Conservation (phyloP, 2,888 invertebrate species). For the Hartigia nigra region DNA sequence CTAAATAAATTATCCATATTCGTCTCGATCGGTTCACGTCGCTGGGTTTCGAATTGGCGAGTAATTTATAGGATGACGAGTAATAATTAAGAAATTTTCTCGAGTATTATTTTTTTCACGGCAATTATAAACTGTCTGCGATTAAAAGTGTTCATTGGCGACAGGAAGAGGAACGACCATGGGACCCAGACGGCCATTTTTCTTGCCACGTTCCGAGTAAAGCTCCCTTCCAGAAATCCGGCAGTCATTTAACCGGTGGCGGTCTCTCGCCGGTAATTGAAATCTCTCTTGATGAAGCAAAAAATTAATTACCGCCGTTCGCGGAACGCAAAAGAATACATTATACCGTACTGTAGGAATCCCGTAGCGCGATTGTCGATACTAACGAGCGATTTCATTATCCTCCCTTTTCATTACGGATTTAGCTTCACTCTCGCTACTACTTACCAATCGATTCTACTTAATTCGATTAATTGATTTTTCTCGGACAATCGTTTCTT, state of each 20-base stretch:
- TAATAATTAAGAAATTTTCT: not conserved
- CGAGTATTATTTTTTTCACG: too few relatives aligned
- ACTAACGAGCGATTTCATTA: constrained; percentile 1
- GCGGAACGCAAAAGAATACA: constrained; percentile 9
- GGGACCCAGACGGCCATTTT: not conserved
- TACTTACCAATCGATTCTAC: not conserved
- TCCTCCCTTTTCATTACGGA: not conserved
- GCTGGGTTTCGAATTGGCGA: not conserved
- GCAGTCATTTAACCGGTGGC: constrained; percentile 1
- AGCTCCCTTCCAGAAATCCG: constrained; percentile 2
- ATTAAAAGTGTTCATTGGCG: not conserved
- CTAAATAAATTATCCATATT: not conserved
- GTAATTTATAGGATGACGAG: too few relatives aligned
- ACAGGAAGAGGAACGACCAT: not conserved
- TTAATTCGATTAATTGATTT: constrained; percentile 1
- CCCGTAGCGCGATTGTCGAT: not conserved
- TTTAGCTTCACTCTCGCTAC: not conserved
- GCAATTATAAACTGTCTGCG: not conserved
- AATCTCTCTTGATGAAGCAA: constrained; percentile 17
- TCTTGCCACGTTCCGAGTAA: not conserved
- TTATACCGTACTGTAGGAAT: not conserved
- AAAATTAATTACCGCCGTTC: constrained; percentile 23
- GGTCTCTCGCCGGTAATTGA: constrained; percentile 15
- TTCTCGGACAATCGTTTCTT: not conserved
- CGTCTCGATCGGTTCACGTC: not conserved